phyloP scores from a whole-genome alignment of 2,888 invertebrate genomes.

The Mycalesis mineus region DNA sequence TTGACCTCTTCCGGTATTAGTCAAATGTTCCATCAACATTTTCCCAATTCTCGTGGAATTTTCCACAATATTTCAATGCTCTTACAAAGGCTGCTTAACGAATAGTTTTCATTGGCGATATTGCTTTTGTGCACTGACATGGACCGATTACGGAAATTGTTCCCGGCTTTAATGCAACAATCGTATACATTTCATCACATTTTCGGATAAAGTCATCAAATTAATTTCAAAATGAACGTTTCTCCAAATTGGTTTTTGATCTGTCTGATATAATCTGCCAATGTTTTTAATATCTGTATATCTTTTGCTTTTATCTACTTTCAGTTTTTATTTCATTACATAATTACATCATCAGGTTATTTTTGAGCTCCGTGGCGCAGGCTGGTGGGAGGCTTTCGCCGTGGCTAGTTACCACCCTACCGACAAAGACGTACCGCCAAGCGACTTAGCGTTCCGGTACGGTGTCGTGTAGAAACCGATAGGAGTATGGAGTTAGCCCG shows the following conservation, averaged over 20 bases:
- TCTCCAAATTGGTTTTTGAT: constrained; percentile 8
- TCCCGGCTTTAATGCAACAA: constrained; percentile 47
- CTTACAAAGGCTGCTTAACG: constrained; percentile 64
- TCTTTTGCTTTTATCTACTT: background rate
- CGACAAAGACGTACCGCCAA: too few relatives aligned
- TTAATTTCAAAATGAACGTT: constrained; percentile 34
- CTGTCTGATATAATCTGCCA: background rate
- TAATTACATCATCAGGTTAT: too few relatives aligned
- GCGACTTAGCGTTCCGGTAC: too few relatives aligned
- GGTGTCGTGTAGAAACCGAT: too few relatives aligned
- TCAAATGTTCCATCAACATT: constrained; percentile 35
- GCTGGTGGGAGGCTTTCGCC: too few relatives aligned
- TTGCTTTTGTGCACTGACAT: constrained; percentile 66
- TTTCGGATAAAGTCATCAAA: constrained; percentile 40
- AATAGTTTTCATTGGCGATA: constrained; percentile 64
- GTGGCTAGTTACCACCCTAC: too few relatives aligned
- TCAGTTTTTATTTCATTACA: too few relatives aligned
- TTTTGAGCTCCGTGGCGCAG: too few relatives aligned
- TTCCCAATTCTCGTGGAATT: constrained; percentile 3
- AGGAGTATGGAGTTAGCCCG: too few relatives aligned
- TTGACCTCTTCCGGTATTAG: background rate
- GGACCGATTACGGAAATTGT: constrained; percentile 59
- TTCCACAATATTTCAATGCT: constrained; percentile 39
- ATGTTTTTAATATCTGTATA: constrained; percentile 7
- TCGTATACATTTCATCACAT: constrained; percentile 44